Percentiles rank a stretch among this genome's conserved stretches.
phyloP scores from a whole-genome alignment of 1,140 invertebrate species.

The Eupeodes corollae region DNA sequence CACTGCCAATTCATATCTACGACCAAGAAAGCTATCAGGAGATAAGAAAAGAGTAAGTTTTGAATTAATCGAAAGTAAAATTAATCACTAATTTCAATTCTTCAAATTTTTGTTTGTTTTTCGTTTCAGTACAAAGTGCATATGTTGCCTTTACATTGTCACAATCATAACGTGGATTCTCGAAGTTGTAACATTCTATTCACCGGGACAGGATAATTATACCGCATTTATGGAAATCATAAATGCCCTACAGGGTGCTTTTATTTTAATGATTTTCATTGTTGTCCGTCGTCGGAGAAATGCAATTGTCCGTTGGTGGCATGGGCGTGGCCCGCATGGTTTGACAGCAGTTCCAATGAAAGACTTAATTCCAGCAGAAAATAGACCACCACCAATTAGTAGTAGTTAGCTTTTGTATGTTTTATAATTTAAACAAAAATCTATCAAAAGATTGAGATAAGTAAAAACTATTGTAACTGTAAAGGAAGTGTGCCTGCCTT shows the following conservation, averaged over 20 bases:
- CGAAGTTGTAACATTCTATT: constrained; percentile 34
- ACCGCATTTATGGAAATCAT: constrained; percentile 31
- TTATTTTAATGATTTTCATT: constrained; percentile 31
- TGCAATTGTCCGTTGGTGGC: constrained; percentile 33
- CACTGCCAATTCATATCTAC: neutral
- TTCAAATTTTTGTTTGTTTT: neutral
- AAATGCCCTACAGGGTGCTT: constrained; percentile 31
- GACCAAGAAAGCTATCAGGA: constrained; percentile 28
- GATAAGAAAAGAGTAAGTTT: constrained; percentile 30
- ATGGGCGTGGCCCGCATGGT: constrained; percentile 27
- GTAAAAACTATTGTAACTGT: too few species aligned
- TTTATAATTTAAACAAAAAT: too few species aligned
- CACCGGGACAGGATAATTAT: constrained; percentile 17
- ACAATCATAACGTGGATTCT: constrained; percentile 30
- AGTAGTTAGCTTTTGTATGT: too few species aligned
- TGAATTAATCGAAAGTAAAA: too few species aligned
- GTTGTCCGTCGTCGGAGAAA: constrained; percentile 29
- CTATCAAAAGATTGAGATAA: too few species aligned
- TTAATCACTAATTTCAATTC: neutral
- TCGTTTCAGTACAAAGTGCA: constrained; percentile 25
- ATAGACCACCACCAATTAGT: too few species aligned
- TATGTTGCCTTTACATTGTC: constrained; percentile 26
- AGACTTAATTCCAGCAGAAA: too few species aligned
- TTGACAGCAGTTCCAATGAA: too few species aligned
- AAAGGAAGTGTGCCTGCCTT: too few species aligned